Conservation (phyloP, 2,888 invertebrate species). For the Xestia sexstrigata region DNA sequence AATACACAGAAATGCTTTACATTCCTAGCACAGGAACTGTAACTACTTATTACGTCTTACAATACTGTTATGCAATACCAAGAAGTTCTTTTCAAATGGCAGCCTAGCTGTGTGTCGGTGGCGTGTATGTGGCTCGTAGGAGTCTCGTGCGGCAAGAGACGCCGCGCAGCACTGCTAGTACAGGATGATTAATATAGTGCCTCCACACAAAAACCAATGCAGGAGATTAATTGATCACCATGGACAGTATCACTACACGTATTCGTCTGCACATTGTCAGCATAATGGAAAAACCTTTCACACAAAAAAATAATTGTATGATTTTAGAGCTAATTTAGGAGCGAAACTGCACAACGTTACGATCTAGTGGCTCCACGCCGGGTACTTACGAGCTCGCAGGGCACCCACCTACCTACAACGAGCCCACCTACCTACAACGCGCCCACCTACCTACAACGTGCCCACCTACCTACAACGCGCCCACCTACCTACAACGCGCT, state of each 20-base stretch:
- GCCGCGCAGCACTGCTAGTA: neutral
- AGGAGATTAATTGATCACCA: slow-evolving; percentile 1
- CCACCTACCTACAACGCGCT: neutral
- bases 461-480: too few species aligned
- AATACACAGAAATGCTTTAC: neutral
- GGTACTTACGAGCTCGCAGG: neutral
- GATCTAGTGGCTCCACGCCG: neutral
- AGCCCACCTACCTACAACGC: too few species aligned
- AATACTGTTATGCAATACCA: slow-evolving; percentile 8
- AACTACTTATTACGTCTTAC: slow-evolving; percentile 4
- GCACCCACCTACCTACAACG: too few species aligned
- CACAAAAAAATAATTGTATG: too few species aligned
- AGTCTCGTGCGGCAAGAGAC: neutral
- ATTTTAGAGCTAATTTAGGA: neutral
- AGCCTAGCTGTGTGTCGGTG: slow-evolving; percentile 1
- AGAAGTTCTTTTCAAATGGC: slow-evolving; percentile 6
- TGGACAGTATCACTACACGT: neutral
- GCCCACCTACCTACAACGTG: neutral
- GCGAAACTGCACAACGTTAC: neutral
- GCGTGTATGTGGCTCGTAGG: slow-evolving; percentile 18
- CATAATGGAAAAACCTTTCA: neutral
- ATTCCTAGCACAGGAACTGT: neutral
- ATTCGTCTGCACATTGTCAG: neutral
- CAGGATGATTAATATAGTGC: neutral
- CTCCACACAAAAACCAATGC: neutral